Evolutionary conservation across 2,888 invertebrate genomes (phyloP).

Genomic region (Entomobrya proxima): DNA sequence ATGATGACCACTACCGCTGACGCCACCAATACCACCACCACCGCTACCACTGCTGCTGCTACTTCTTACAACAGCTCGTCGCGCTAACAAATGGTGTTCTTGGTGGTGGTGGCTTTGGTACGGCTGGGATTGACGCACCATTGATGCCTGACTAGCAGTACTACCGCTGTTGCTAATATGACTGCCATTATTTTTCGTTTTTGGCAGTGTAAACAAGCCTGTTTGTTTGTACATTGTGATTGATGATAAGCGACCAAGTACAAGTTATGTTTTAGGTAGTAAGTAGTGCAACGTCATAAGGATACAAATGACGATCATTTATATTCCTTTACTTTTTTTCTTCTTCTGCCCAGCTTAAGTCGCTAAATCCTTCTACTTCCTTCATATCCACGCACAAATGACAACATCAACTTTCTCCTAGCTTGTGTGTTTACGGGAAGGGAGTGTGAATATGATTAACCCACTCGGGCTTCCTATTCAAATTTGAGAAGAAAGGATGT

Average conservation of each 20-base stretch:
- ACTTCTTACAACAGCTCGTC: neutral
- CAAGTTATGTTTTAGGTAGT: too few relatives aligned
- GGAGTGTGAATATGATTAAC: too few relatives aligned
- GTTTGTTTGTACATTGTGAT: conserved; percentile 31
- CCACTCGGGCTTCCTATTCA: too few relatives aligned
- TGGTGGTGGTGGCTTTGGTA: neutral
- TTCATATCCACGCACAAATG: neutral
- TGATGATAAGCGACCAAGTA: neutral
- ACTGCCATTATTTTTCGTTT: neutral
- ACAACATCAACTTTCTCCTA: neutral
- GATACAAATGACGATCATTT: neutral
- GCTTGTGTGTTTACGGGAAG: neutral
- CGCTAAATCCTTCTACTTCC: neutral
- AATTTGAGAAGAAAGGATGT: too few relatives aligned
- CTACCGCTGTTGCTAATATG: neutral
- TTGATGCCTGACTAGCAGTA: neutral
- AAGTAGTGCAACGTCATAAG: too few relatives aligned
- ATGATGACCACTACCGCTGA: neutral
- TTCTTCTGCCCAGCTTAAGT: neutral
- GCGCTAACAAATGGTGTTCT: neutral
- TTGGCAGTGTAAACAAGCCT: conserved; percentile 35
- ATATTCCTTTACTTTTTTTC: neutral
- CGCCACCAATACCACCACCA: neutral
- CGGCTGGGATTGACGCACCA: neutral
- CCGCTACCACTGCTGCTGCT: neutral